These are phyloP conservation scores for Sialia sialis DNA, from an alignment of 2,113 vertebrate genomes.

Conservation along the genomic window DNA sequence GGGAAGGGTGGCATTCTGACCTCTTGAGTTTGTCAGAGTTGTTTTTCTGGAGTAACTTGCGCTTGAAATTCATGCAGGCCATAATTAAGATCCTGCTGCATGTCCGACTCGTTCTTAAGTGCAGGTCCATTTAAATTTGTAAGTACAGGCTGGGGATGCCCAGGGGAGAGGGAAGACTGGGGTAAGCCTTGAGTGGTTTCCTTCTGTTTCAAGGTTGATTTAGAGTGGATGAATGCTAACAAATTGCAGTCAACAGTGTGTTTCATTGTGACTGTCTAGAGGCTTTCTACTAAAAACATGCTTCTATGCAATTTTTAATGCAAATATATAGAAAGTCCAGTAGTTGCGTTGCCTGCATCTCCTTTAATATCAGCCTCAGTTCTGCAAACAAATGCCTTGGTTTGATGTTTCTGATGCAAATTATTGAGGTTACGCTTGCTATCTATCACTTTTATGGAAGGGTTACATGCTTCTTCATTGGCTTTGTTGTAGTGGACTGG, in stretches of 20 bases:
- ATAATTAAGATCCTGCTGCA: not conserved
- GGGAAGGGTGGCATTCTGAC: not conserved
- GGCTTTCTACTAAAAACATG: not conserved
- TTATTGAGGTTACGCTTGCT: not conserved
- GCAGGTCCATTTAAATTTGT: not conserved
- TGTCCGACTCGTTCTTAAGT: rapidly evolving
- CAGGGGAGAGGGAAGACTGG: not conserved
- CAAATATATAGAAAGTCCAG: not conserved
- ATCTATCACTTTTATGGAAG: rapidly evolving
- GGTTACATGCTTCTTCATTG: rapidly evolving
- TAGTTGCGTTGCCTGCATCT: not conserved
- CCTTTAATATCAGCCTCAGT: not conserved
- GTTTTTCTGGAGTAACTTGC: not conserved
- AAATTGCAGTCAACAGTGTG: not conserved
- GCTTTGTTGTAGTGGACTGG: not conserved
- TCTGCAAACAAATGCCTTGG: not conserved
- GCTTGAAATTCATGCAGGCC: not conserved
- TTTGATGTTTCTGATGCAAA: not conserved
- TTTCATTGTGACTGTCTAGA: not conserved
- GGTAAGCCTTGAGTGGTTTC: not conserved
- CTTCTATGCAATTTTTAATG: not conserved
- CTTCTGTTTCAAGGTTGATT: not conserved
- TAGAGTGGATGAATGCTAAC: not conserved
- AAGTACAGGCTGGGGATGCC: not conserved
- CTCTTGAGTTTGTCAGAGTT: not conserved